Evolutionary conservation across 2,113 vertebrate genomes (phyloP), one percentile per base, ranked within the genome.

Genomic region (Corynorhinus townsendii): DNA sequence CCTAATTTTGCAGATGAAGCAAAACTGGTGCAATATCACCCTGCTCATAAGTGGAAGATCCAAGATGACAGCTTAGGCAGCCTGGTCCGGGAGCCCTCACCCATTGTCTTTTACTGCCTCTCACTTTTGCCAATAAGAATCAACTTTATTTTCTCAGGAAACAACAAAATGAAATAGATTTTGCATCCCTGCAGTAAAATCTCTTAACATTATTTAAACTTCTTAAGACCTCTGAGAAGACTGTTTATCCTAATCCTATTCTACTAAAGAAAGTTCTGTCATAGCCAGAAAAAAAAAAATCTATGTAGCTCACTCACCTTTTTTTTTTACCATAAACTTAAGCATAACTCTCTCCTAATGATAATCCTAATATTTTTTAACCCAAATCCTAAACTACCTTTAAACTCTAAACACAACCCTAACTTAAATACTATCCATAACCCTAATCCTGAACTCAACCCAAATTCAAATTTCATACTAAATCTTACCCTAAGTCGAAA

Each of bases 11-110:
- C 26, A 88, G 16, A 72, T 83, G 72, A 62, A 12, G 3, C 17
- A 56, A 72, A 91, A 64, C 3, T 73, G 11, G 49, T 14, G 19
- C 59, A 79, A n/a, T 45, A n/a, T 52, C 7, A 77, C 5, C 56
- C 1, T 62, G 16, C 1, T 35, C 38, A 22, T 5, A 68, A 3
- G 9, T 69, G 10, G 22, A 66, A 86, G 20, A 52, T 28, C 19
- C 19, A 35, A 54, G 22, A 82, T 66, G 28, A 35, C 45, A 26
- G 2, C 2, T 2, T 26, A 38, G n/a, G 17, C 4, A 62, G 6
- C 38, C 28, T 90, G 7, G 0, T 1, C 40, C 7, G 4, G 40
- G 7, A 38, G 9, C 2, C 5, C 3, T 24, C 1, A 10, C 15
- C 20, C 9, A 56, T 14, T 38, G 0, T 15, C 28, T 54, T 72